phyloP scores from a whole-genome alignment of 2,797 vertebrate genomes.

The Bovichtus variegatus region DNA sequence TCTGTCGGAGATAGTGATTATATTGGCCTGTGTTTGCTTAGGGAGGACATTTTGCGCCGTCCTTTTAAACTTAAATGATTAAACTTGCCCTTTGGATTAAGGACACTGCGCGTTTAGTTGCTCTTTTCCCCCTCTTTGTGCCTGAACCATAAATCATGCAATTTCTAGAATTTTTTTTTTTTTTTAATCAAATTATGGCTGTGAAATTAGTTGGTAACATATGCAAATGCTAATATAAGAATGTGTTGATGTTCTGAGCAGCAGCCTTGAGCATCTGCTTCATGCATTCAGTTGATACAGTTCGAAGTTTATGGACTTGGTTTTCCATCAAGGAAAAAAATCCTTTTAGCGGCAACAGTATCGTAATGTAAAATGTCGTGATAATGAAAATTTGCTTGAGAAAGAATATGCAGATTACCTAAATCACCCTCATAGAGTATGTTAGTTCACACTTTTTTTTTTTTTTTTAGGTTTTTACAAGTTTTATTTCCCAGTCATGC shows the following conservation, averaged over 20 bases:
- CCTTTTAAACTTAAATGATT: constrained; percentile 33
- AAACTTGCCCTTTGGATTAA: constrained; percentile 39
- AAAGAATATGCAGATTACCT: constrained; percentile 7
- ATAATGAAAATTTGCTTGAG: constrained; percentile 15
- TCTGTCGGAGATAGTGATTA: constrained; percentile 19
- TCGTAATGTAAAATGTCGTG: neutral
- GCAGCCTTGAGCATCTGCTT: constrained; percentile 28
- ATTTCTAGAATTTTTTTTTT: neutral
- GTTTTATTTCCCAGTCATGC: neutral
- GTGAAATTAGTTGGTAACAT: constrained; percentile 52
- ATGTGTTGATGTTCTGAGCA: constrained; percentile 28
- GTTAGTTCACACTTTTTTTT: neutral
- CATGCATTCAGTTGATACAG: constrained; percentile 11
- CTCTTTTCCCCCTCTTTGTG: neutral
- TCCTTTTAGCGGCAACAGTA: constrained; percentile 18
- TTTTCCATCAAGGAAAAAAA: constrained; percentile 23
- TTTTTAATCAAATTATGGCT: constrained; percentile 47
- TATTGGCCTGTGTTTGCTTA: constrained; percentile 26
- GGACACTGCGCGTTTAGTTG: neutral
- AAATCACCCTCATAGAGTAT: neutral
- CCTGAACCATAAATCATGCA: constrained; percentile 17
- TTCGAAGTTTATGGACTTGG: constrained; percentile 22
- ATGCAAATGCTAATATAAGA: constrained; percentile 38
- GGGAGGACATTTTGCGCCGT: constrained; percentile 15
- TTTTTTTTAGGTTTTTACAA: constrained; percentile 2